phyloP scores from a whole-genome alignment of 1,140 invertebrate species.

The Akabosia matsudoensis region DNA sequence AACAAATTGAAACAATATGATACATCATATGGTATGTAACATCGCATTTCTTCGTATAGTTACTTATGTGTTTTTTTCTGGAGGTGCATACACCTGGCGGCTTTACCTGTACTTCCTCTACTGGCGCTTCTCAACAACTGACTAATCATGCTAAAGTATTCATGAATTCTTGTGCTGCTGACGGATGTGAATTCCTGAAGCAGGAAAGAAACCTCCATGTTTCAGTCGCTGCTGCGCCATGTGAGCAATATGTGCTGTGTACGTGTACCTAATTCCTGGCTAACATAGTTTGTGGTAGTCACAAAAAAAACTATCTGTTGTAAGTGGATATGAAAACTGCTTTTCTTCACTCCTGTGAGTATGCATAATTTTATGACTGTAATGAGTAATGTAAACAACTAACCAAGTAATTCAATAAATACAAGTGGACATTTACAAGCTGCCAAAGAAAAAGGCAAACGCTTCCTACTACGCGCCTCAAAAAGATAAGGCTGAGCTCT shows the following conservation, averaged over 20 bases:
- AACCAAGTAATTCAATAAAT: background rate
- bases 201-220: background rate
- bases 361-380: background rate
- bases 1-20: too few relatives aligned
- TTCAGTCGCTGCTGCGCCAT: too few relatives aligned
- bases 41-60: too few relatives aligned
- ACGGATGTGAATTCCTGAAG: conserved; percentile 21
- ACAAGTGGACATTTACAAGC: background rate
- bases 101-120: background rate
- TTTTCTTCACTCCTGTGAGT: background rate
- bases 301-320: background rate
- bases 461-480: background rate
- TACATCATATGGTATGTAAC: background rate
- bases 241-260: too few relatives aligned
- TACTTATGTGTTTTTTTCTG: background rate
- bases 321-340: too few relatives aligned
- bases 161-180: conserved; percentile 13
- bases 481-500: background rate
- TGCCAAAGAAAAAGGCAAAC: background rate
- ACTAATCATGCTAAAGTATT: background rate
- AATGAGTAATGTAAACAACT: background rate
- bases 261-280: background rate
- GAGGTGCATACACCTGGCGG: background rate
- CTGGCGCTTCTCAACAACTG: background rate
- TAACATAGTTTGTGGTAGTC: background rate